Evolutionary conservation across 2,888 invertebrate species (phyloP).

Genomic region (Standfussiana lucernea): DNA sequence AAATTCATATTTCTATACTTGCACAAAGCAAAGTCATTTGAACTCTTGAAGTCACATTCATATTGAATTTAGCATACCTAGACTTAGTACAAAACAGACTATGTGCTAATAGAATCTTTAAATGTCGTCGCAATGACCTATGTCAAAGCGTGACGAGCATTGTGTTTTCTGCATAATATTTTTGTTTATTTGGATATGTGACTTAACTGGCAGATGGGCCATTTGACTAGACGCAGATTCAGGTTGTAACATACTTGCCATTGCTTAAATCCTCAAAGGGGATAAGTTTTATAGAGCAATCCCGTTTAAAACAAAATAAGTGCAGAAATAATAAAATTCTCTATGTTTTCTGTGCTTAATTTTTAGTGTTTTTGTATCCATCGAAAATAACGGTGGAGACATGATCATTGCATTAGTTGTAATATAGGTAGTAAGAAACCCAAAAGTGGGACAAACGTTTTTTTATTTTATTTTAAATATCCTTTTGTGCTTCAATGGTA

Average conservation of each 20-base stretch:
- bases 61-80: constrained; percentile 5
- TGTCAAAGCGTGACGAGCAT: constrained; percentile 4
- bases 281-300: no score
- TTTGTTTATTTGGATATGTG: background rate
- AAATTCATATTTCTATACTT: constrained; percentile 30
- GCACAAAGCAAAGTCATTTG: constrained; percentile 10
- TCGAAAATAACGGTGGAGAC: no score
- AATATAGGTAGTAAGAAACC: no score
- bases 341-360: no score
- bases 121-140: constrained; percentile 14
- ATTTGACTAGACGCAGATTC: background rate
- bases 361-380: no score
- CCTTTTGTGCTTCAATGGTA: background rate
- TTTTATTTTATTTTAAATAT: no score
- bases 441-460: no score
- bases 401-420: no score
- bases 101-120: constrained; percentile 4
- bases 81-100: background rate
- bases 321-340: no score
- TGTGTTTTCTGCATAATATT: no score
- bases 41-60: constrained; percentile 31
- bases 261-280: background rate
- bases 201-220: background rate
- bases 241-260: background rate
- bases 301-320: no score